Evolutionary conservation across 2,797 vertebrate species (phyloP), one percentile per base, ranked within the genome.

Genomic region (Hippoglossus hippoglossus): DNA sequence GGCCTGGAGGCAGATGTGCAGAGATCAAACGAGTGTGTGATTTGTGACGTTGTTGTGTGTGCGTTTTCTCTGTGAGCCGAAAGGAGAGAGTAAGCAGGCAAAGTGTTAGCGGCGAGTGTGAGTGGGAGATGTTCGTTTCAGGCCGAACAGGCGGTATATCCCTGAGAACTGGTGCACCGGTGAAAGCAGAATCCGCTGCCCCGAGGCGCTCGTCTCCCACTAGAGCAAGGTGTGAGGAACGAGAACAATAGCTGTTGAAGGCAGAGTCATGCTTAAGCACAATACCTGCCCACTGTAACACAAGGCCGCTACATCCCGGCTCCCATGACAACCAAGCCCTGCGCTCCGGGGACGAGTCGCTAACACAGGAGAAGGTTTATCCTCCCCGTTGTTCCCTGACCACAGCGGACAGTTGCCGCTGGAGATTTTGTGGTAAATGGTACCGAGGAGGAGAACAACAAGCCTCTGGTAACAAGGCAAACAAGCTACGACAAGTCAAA

Each of bases 251-350:
- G 82, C 71, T 22, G 36, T 26, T 49, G 77, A 69, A 65, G 83
- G 73, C 63, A 77, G 85, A 82, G 71, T 81, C 77, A 15, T 75
- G 87, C 87, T 89, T 79, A 85, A 74, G 81, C 74, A 80, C 73
- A 82, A 76, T 73, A 46, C 65, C 70, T 28, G 77, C 63, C 75
- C 16, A n/a, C 68, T 70, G 76, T 73, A 82, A 83, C 44, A 72
- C 82, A 49, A 73, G 80, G 75, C 82, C 22, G 9, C 73, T 55
- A 22, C 78, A 81, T 78, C 76, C 82, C 10, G 80, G 80, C 83
- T 86, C 87, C 87, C 83, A 64, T 90, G 88, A 83, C 90, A 87
- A 89, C 88, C 73, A 1, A 68, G 54, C 73, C 67, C 60, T 0
- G 1, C 3, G 61, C 68, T 73, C 75, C 56, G 1, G 76, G 81